Evolutionary conservation across 2,888 invertebrate species (phyloP).

Genomic region (Ophion obscuratus): DNA sequence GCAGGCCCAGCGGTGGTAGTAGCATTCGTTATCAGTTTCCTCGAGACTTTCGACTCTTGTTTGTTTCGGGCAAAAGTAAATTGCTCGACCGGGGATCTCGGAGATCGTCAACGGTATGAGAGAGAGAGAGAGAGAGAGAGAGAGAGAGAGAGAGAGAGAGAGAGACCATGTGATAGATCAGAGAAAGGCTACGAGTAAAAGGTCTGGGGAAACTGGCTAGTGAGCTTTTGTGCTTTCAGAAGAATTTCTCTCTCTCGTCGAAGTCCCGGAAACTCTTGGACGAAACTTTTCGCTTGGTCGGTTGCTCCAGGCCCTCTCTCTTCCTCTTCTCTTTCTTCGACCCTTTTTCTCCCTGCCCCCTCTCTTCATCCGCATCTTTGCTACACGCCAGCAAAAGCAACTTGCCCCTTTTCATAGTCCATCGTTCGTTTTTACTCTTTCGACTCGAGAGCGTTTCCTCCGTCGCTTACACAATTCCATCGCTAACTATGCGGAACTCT

Average conservation of each 20-base stretch:
- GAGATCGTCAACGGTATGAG: slow-evolving; percentile 70
- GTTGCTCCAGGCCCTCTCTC: slow-evolving; percentile 39
- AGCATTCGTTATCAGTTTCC: slow-evolving; percentile 77
- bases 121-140: slow-evolving; percentile 60
- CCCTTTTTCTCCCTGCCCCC: slow-evolving; percentile 43
- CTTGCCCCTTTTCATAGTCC: slow-evolving; percentile 33
- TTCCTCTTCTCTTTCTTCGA: slow-evolving; percentile 22
- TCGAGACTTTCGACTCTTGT: slow-evolving; percentile 65
- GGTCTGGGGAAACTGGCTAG: slow-evolving; percentile 43
- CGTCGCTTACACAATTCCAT: slow-evolving; percentile 61
- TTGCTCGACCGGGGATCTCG: slow-evolving; percentile 61
- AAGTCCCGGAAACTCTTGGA: slow-evolving; percentile 65
- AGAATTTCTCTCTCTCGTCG: slow-evolving; percentile 63
- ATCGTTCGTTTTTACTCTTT: slow-evolving; percentile 58
- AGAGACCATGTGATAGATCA: slow-evolving; percentile 14
- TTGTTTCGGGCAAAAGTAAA: slow-evolving; percentile 66
- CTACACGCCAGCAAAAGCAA: slow-evolving; percentile 10
- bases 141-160: slow-evolving; percentile 31
- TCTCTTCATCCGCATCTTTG: slow-evolving; percentile 42
- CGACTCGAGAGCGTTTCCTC: slow-evolving; percentile 45
- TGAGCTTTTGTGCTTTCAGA: slow-evolving; percentile 64
- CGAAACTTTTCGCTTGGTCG: slow-evolving; percentile 65
- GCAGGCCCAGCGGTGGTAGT: slow-evolving; percentile 67
- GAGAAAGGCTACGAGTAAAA: slow-evolving; percentile 31
- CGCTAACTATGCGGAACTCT: slow-evolving; percentile 62